Evolutionary conservation across 2,113 vertebrate genomes (phyloP).

Genomic region (Dasyornis broadbenti): DNA sequence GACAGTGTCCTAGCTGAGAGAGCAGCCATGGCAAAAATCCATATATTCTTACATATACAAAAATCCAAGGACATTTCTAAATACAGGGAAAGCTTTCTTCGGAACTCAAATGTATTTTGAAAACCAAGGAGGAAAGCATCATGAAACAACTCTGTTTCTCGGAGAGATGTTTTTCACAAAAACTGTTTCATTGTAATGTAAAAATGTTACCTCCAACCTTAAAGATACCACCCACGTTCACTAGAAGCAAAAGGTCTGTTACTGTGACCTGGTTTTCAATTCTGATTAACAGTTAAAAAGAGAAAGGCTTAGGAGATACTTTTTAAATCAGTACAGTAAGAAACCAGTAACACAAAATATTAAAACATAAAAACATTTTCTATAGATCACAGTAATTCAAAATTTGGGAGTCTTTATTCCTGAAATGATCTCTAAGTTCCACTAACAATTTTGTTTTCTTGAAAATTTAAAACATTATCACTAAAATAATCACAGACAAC

Average conservation of each 20-base stretch:
- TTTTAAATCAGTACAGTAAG: not conserved
- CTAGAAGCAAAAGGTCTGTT: not conserved
- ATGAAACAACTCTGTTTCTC: not conserved
- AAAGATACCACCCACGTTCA: not conserved
- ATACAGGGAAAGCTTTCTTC: not conserved
- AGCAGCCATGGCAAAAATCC: not conserved
- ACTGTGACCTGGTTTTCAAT: not conserved
- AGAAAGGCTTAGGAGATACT: not conserved
- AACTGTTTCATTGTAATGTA: not conserved
- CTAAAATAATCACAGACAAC: not conserved
- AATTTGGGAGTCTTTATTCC: not conserved
- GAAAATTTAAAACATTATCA: not conserved
- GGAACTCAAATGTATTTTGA: not conserved
- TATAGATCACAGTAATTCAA: not conserved
- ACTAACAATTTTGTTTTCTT: not conserved
- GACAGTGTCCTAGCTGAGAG: not conserved
- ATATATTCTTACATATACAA: not conserved
- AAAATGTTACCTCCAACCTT: not conserved
- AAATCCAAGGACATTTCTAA: not conserved
- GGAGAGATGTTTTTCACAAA: not conserved
- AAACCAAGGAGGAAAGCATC: not conserved
- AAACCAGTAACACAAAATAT: not conserved
- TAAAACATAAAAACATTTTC: not conserved
- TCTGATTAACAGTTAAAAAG: not conserved
- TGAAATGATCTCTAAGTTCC: not conserved